phyloP scores from a whole-genome alignment of 2,888 invertebrate species.

The Notodonta ziczac region DNA sequence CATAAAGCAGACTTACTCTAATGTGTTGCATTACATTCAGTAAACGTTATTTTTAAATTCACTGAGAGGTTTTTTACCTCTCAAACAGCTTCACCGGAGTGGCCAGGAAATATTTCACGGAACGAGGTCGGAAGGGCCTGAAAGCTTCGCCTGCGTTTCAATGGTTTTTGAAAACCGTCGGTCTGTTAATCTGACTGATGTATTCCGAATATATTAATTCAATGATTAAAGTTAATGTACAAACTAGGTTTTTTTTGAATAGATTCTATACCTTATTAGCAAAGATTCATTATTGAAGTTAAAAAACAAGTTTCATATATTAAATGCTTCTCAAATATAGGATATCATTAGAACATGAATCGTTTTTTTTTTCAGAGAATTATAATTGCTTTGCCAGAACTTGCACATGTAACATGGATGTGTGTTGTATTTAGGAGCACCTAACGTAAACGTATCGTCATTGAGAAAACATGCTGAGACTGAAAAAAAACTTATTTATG shows the following conservation, averaged over 20 bases:
- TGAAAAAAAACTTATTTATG: no score
- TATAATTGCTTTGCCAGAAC: no score
- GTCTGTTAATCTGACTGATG: conserved; percentile 30
- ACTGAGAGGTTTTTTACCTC: conserved; percentile 25
- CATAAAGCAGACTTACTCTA: background rate
- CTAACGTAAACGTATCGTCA: no score
- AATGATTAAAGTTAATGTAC: background rate
- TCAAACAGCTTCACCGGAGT: conserved; percentile 19
- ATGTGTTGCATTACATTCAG: conserved; percentile 19
- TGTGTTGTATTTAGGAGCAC: no score
- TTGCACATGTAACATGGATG: no score
- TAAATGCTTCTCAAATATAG: no score
- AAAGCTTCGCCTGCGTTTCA: conserved; percentile 29
- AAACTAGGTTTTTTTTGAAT: background rate
- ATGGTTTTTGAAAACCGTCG: conserved; percentile 29
- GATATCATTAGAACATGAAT: no score
- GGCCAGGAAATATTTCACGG: conserved; percentile 33
- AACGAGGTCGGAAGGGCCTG: conserved; percentile 37
- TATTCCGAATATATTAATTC: conserved; percentile 20
- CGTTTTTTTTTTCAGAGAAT: no score
- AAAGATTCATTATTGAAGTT: background rate
- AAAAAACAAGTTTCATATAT: no score
- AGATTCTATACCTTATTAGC: background rate
- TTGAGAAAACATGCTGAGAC: no score
- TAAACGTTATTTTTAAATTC: conserved; percentile 34